phyloP scores from a whole-genome alignment of 2,797 vertebrate genomes.

The Takifugu ocellatus region DNA sequence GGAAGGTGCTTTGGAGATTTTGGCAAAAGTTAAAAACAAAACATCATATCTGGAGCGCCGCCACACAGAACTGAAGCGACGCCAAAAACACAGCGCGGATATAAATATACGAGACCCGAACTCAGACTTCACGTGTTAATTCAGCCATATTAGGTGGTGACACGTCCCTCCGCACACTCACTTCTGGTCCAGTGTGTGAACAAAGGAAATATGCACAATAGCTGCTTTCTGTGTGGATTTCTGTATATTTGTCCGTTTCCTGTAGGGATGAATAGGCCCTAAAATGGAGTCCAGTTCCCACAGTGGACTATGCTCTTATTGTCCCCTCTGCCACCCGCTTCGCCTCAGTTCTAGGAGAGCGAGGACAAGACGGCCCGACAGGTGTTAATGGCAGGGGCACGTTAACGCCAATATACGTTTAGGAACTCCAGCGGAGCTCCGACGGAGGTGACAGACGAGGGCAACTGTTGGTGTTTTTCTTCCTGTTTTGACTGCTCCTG shows the following conservation, averaged over 20 bases:
- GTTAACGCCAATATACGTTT: slow-evolving; percentile 2
- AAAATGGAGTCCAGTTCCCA: slow-evolving; percentile 49
- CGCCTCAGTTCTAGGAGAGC: slow-evolving; percentile 40
- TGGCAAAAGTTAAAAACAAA: slow-evolving; percentile 65
- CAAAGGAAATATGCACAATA: slow-evolving; percentile 47
- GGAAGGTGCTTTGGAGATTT: slow-evolving; percentile 62
- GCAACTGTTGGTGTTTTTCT: slow-evolving; percentile 62
- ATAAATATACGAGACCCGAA: slow-evolving; percentile 39
- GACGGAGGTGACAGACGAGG: slow-evolving; percentile 56
- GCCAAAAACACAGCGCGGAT: slow-evolving; percentile 41
- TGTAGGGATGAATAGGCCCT: slow-evolving; percentile 47
- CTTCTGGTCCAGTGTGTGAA: slow-evolving; percentile 33
- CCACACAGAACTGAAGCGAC: slow-evolving; percentile 36
- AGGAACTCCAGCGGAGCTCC: slow-evolving; percentile 15
- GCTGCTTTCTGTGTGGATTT: slow-evolving; percentile 39
- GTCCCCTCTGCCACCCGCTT: slow-evolving; percentile 33
- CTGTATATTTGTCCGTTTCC: slow-evolving; percentile 58
- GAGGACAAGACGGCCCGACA: slow-evolving; percentile 45
- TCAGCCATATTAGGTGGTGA: slow-evolving; percentile 38
- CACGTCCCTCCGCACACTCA: slow-evolving; percentile 26
- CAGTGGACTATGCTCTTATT: slow-evolving; percentile 50
- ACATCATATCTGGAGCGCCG: slow-evolving; percentile 55
- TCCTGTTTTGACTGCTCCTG: slow-evolving; percentile 69
- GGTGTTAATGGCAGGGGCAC: slow-evolving; percentile 42
- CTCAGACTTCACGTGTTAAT: slow-evolving; percentile 41